Evolutionary conservation across 64 coral and sea anemone genomes (phyloP).

Genomic region (Dendrophyllia cribrosa): DNA sequence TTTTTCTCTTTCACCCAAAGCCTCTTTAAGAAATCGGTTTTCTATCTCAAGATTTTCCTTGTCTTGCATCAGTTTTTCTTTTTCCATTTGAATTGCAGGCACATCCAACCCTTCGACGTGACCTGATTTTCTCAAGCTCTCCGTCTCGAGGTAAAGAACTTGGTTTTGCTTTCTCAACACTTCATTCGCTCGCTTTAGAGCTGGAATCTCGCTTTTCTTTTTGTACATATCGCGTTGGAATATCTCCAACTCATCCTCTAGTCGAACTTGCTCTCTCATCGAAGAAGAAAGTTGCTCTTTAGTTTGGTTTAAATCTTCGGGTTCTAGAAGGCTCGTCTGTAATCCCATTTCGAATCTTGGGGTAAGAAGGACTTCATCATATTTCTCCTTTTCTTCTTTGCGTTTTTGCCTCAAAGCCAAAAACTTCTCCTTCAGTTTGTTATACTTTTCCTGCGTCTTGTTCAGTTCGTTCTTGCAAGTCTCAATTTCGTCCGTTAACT

Average conservation of each 20-base stretch:
- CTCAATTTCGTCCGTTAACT: constrained; percentile 75
- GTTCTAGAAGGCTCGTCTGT: constrained; percentile 78
- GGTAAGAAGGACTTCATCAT: constrained; percentile 68
- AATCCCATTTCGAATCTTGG: constrained; percentile 85
- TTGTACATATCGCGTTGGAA: constrained; percentile 66
- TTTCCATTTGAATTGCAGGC: constrained; percentile 15
- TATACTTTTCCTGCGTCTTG: constrained; percentile 81
- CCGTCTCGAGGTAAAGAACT: constrained; percentile 89
- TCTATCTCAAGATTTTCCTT: constrained; percentile 69
- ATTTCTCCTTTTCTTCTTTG: constrained; percentile 82
- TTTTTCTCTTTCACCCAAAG: constrained; percentile 63
- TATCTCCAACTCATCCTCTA: constrained; percentile 70
- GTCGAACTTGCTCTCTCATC: constrained; percentile 59
- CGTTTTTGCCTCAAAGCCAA: constrained; percentile 71
- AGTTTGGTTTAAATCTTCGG: constrained; percentile 68
- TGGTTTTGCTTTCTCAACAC: constrained; percentile 94
- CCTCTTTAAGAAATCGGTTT: constrained; percentile 68
- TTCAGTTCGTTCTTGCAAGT: constrained; percentile 61
- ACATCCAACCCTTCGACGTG: neutral
- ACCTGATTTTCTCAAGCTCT: constrained; percentile 68
- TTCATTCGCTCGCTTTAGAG: constrained; percentile 81
- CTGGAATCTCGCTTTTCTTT: constrained; percentile 73
- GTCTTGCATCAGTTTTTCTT: constrained; percentile 42
- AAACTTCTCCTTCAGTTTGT: constrained; percentile 81
- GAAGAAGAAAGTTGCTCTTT: constrained; percentile 66